These are phyloP conservation scores for Hypothenemus hampei DNA, from an alignment of 1,140 invertebrate species.

Conservation along the genomic window DNA sequence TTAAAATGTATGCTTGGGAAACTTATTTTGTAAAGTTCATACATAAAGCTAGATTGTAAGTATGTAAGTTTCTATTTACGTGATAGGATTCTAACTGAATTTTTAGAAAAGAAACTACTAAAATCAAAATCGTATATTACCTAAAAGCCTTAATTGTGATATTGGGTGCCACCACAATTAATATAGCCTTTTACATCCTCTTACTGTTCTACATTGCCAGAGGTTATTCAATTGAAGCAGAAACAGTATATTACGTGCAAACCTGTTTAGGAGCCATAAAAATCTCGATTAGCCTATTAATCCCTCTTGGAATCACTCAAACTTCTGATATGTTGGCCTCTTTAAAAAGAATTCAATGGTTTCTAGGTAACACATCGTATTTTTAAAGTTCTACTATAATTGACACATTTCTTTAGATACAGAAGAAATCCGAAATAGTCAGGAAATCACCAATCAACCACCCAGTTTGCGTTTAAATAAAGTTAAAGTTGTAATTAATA, in stretches of 20 bases:
- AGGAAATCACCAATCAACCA: constrained; percentile 1
- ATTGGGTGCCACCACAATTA: constrained; percentile 58
- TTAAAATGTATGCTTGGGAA: constrained; percentile 40
- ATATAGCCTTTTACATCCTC: constrained; percentile 46
- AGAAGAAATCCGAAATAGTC: constrained; percentile 19
- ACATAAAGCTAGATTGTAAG: constrained; percentile 28
- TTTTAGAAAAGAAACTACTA: constrained; percentile 34
- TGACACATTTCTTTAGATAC: constrained; percentile 18
- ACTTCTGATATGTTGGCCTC: constrained; percentile 46
- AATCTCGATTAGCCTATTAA: constrained; percentile 65
- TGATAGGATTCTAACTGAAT: too few relatives aligned
- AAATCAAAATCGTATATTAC: constrained; percentile 31
- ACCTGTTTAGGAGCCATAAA: constrained; percentile 69
- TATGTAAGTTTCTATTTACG: too few relatives aligned
- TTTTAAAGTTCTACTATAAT: background rate
- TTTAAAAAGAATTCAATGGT: constrained; percentile 19
- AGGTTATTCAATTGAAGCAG: constrained; percentile 62
- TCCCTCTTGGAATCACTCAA: constrained; percentile 61
- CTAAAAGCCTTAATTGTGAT: constrained; percentile 30
- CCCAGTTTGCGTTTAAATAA: constrained; percentile 22
- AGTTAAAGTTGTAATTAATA: constrained; percentile 19
- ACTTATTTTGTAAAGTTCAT: constrained; percentile 31
- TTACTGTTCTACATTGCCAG: constrained; percentile 69
- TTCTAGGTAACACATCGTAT: constrained; percentile 8
- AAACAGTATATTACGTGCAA: constrained; percentile 70